Conservation (phyloP, 2,888 invertebrate species). For the Agrochola litura region DNA sequence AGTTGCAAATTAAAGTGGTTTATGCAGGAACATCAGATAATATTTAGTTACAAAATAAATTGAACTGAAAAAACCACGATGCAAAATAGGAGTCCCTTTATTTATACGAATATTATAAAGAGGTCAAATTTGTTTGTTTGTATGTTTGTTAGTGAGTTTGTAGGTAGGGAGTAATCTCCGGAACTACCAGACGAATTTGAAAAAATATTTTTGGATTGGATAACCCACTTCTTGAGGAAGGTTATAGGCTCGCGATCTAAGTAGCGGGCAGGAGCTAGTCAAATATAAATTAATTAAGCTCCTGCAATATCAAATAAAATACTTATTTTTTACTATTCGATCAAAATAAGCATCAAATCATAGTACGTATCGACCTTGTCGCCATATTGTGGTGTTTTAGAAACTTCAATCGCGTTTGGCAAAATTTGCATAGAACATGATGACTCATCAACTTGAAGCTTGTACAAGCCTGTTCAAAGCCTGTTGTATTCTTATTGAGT, state of each 20-base stretch:
- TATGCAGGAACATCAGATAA: neutral
- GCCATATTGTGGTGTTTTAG: conserved; percentile 5
- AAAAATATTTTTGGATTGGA: too few species aligned
- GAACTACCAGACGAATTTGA: too few species aligned
- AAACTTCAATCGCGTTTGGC: conserved; percentile 9
- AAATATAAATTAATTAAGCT: neutral
- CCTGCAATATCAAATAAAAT: neutral
- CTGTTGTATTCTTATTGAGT: neutral
- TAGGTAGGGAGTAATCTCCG: too few species aligned
- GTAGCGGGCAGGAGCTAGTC: too few species aligned
- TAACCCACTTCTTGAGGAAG: too few species aligned
- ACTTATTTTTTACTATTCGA: neutral
- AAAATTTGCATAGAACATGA: conserved; percentile 41
- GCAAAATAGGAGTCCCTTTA: neutral
- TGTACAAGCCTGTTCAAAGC: neutral
- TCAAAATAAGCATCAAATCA: neutral
- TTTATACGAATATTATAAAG: too few species aligned
- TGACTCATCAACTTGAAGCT: conserved; percentile 13
- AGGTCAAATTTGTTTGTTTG: too few species aligned
- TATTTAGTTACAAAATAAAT: neutral
- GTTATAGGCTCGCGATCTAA: too few species aligned
- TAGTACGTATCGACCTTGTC: neutral
- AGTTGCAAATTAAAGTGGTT: neutral
- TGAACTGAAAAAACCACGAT: too few species aligned
- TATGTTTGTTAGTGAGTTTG: too few species aligned